Conservation (phyloP, 2,888 invertebrate species). For the Horisme vitalbata region DNA sequence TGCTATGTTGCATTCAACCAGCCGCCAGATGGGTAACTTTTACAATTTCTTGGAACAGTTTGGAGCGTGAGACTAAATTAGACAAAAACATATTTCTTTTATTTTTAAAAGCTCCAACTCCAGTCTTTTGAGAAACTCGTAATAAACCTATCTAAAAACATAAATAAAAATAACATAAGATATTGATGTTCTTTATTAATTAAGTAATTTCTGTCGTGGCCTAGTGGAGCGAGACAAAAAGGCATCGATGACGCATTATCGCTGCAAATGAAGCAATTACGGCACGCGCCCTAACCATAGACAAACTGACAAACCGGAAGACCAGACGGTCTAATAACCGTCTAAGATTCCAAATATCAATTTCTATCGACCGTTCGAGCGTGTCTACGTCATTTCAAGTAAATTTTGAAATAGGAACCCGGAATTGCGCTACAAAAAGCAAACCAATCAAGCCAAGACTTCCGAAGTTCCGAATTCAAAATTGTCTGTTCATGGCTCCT, state of each 20-base stretch:
- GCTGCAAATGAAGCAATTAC: conserved; percentile 80
- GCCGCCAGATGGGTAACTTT: too few relatives aligned
- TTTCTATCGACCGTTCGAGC: conserved; percentile 72
- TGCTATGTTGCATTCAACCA: too few relatives aligned
- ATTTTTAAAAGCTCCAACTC: too few relatives aligned
- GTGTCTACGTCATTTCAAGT: conserved; percentile 58
- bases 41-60: too few relatives aligned
- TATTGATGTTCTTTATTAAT: conserved; percentile 1
- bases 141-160: too few relatives aligned
- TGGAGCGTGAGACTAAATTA: too few relatives aligned
- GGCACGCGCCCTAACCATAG: conserved; percentile 69
- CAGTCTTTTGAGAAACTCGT: too few relatives aligned
- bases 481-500: conserved; percentile 66
- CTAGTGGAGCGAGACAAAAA: conserved; percentile 54
- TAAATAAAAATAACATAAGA: too few relatives aligned
- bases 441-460: conserved; percentile 73
- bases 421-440: conserved; percentile 78
- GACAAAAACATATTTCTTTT: too few relatives aligned
- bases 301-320: conserved; percentile 73
- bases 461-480: conserved; percentile 62
- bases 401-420: conserved; percentile 61
- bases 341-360: conserved; percentile 80
- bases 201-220: conserved; percentile 18
- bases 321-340: conserved; percentile 76
- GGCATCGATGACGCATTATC: conserved; percentile 60